phyloP scores from a whole-genome alignment of 2,888 invertebrate genomes.

The Sycophila texana region DNA sequence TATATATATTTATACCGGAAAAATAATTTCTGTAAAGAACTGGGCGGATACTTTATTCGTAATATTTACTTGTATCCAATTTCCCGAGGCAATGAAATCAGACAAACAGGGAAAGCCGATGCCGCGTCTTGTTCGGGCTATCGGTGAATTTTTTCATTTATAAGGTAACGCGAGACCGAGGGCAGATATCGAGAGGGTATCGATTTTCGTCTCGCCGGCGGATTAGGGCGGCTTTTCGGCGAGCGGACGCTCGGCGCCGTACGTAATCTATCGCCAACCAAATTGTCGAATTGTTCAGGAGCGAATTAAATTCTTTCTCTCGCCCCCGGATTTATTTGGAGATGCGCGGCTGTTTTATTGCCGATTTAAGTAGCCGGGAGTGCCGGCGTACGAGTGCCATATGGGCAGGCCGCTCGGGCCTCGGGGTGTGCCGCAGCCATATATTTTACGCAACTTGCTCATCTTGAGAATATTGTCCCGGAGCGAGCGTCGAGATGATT shows the following conservation, averaged over 20 bases:
- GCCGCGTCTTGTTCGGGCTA: background rate
- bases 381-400: constrained; percentile 51
- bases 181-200: constrained; percentile 17
- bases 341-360: constrained; percentile 54
- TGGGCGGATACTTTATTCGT: background rate
- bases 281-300: constrained; percentile 63
- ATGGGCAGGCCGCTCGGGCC: constrained; percentile 30
- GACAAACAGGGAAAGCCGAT: background rate
- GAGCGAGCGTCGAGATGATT: constrained; percentile 31
- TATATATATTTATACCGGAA: too few relatives aligned
- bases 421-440: background rate
- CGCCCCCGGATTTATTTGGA: constrained; percentile 56
- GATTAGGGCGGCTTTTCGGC: background rate
- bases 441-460: background rate
- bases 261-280: constrained; percentile 61
- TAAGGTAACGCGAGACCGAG: constrained; percentile 5
- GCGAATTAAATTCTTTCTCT: constrained; percentile 65
- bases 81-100: constrained; percentile 11
- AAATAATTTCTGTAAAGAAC: too few relatives aligned
- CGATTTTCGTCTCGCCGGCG: constrained; percentile 34
- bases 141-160: constrained; percentile 26
- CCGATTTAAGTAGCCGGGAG: constrained; percentile 58
- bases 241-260: background rate
- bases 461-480: constrained; percentile 43
- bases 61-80: constrained; percentile 14